Percentiles rank a stretch among this genome's conserved stretches.
These are phyloP conservation scores for Tolmerus cingulatus DNA, from an alignment of 2,888 invertebrate genomes.

Conservation along the genomic window DNA sequence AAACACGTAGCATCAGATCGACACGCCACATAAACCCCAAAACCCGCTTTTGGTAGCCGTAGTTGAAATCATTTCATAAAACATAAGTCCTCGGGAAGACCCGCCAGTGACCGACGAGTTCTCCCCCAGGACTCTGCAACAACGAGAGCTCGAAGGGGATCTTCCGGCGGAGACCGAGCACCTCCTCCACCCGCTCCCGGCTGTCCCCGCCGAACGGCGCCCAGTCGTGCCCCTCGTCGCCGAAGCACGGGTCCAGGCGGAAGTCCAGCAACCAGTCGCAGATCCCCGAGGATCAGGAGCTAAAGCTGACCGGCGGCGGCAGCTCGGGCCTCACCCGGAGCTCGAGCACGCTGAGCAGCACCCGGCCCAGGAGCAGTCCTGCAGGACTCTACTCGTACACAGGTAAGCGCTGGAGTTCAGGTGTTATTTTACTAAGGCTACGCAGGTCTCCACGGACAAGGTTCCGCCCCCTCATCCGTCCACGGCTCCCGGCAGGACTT, in stretches of 20 bases:
- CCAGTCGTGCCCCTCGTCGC: conserved; percentile 64
- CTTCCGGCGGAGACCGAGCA: conserved; percentile 62
- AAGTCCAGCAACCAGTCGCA: conserved; percentile 55
- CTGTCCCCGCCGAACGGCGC: conserved; percentile 55
- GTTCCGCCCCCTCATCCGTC: conserved; percentile 77
- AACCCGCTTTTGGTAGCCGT: neutral
- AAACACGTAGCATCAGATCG: neutral
- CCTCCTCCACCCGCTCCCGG: conserved; percentile 56
- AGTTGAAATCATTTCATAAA: conserved; percentile 1
- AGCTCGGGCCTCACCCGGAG: conserved; percentile 52
- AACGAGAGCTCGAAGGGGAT: conserved; percentile 62
- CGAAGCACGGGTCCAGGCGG: conserved; percentile 53
- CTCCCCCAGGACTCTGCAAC: conserved; percentile 59
- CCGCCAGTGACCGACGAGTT: neutral
- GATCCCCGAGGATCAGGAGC: conserved; percentile 60
- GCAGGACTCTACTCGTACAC: conserved; percentile 81
- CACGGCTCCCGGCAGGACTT: conserved; percentile 77
- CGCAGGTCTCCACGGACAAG: conserved; percentile 57
- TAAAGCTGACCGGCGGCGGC: conserved; percentile 37
- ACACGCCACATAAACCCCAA: neutral
- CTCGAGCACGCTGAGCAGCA: conserved; percentile 57
- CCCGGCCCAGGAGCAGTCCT: conserved; percentile 79
- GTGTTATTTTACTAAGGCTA: neutral
- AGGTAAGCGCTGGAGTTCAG: conserved; percentile 57
- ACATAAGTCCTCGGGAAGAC: neutral